A percentile compares a stretch with the other conserved stretches of the same genome.
Evolutionary conservation across 2,888 invertebrate genomes (phyloP).

Genomic region (Panorpa germanica): DNA sequence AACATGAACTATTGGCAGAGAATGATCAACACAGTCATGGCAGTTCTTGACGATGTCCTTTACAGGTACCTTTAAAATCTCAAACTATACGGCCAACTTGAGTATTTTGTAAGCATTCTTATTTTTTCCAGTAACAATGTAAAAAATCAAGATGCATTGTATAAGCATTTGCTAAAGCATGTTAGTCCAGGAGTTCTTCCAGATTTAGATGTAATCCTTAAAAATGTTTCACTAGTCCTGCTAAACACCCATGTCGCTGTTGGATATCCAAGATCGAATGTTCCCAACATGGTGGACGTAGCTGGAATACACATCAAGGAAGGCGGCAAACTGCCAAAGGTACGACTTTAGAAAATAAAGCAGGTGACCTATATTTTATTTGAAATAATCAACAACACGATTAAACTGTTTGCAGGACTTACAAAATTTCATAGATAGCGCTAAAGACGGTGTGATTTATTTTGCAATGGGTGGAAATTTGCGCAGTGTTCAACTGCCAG

Average conservation of each 20-base stretch:
- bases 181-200: no score
- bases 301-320: slow-evolving; percentile 9
- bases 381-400: no score
- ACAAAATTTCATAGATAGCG: slow-evolving; percentile 21
- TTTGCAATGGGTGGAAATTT: slow-evolving; percentile 27
- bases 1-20: slow-evolving; percentile 22
- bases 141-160: no score
- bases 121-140: neutral
- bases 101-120: slow-evolving; percentile 5
- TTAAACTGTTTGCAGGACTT: no score
- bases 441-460: slow-evolving; percentile 25
- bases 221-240: slow-evolving; percentile 18
- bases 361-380: no score
- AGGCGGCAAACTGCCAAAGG: neutral
- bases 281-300: slow-evolving; percentile 19
- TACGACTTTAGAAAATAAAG: no score
- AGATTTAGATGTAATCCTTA: slow-evolving; percentile 15
- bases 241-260: slow-evolving; percentile 21
- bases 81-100: slow-evolving; percentile 14
- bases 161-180: no score
- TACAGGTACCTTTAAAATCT: slow-evolving; percentile 18
- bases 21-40: slow-evolving; percentile 18
- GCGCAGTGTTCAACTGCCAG: slow-evolving; percentile 17
- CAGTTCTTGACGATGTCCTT: slow-evolving; percentile 15
- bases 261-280: slow-evolving; percentile 20